phyloP scores from a whole-genome alignment of 2,888 invertebrate species.

The Lepidocyrtoides sp. region DNA sequence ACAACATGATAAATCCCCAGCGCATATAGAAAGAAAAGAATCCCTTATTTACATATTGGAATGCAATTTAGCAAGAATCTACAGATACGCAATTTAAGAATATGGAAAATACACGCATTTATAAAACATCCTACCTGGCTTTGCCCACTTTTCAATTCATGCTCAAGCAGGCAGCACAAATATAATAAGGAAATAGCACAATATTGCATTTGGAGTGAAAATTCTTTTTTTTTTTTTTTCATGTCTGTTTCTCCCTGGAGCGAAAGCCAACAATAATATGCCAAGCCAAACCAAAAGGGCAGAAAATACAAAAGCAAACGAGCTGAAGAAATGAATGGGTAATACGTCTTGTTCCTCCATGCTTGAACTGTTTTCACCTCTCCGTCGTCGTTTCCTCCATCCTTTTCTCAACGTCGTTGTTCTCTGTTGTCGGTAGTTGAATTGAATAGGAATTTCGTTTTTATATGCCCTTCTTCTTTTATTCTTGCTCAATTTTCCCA shows the following conservation, averaged over 20 bases:
- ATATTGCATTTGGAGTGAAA: constrained; percentile 10
- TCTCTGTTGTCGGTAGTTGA: background rate
- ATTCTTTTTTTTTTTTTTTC: too few species aligned
- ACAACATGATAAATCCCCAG: constrained; percentile 9
- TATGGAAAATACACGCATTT: background rate
- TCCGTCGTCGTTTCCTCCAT: constrained; percentile 27
- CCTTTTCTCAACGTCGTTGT: too few species aligned
- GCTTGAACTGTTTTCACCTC: constrained; percentile 68
- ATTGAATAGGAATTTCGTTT: constrained; percentile 43
- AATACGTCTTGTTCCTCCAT: constrained; percentile 49
- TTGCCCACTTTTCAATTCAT: background rate
- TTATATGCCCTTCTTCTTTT: background rate
- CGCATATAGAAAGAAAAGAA: background rate
- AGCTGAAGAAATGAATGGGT: constrained; percentile 61
- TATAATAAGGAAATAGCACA: constrained; percentile 10
- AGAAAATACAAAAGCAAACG: constrained; percentile 42
- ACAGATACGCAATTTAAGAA: constrained; percentile 64
- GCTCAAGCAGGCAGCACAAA: background rate
- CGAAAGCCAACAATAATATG: constrained; percentile 41
- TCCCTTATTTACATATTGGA: constrained; percentile 54
- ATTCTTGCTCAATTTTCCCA: constrained; percentile 48
- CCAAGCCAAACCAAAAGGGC: constrained; percentile 44
- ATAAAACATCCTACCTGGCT: too few species aligned
- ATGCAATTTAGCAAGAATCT: constrained; percentile 63
- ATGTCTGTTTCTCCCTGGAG: constrained; percentile 8